Evolutionary conservation across 2,113 vertebrate genomes (phyloP).

Genomic region (Nycticebus coucang): DNA sequence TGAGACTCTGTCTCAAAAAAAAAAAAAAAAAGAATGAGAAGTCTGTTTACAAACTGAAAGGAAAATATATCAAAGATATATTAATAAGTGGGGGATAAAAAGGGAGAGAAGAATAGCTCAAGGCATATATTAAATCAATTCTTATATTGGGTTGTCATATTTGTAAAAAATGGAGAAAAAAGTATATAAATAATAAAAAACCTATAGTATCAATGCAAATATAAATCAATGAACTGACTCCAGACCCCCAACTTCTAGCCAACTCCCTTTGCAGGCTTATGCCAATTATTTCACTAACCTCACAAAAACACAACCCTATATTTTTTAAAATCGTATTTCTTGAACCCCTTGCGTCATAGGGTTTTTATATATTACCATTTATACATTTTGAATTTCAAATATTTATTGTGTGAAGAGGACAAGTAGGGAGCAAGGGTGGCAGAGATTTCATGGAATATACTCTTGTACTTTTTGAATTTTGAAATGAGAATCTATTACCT

Average conservation of each 20-base stretch:
- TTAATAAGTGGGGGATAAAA: background rate
- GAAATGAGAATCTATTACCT: background rate
- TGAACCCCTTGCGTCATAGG: background rate
- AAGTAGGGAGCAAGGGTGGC: background rate
- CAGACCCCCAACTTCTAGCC: background rate
- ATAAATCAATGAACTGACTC: slow-evolving; percentile 50
- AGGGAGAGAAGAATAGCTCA: background rate
- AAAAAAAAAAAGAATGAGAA: slow-evolving; percentile 24
- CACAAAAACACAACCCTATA: background rate
- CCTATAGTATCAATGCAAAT: slow-evolving; percentile 7
- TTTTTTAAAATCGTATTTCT: slow-evolving; percentile 23
- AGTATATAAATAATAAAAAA: slow-evolving; percentile 27
- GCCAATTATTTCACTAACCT: slow-evolving; percentile 23
- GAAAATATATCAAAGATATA: slow-evolving; percentile 51
- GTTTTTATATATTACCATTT: background rate
- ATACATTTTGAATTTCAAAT: slow-evolving; percentile 23
- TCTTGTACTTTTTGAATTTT: slow-evolving; percentile 17
- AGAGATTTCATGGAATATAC: background rate
- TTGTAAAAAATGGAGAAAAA: slow-evolving; percentile 13
- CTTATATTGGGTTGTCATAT: background rate
- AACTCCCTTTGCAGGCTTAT: background rate
- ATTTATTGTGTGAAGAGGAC: background rate
- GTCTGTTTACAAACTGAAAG: background rate
- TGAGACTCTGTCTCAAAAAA: too few relatives aligned
- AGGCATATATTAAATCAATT: slow-evolving; percentile 7